These are phyloP conservation scores for Merluccius polli DNA, from an alignment of 2,797 vertebrate genomes.

Conservation along the genomic window DNA sequence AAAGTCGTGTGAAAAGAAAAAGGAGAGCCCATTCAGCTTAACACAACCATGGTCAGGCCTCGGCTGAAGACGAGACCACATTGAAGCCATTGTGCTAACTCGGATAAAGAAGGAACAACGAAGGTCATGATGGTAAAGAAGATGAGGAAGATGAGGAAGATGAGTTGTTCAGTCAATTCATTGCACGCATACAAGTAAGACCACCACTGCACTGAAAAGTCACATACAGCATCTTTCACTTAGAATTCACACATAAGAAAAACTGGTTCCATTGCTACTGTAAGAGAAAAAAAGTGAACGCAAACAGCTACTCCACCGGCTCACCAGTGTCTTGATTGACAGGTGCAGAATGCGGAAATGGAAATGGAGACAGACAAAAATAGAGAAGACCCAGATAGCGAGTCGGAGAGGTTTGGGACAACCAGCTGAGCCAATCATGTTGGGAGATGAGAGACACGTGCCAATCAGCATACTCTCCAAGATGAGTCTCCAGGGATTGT, in stretches of 20 bases:
- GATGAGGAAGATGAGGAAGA: too few species aligned
- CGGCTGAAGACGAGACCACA: background rate
- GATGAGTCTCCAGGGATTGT: background rate
- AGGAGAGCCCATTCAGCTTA: background rate
- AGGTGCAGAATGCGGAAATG: constrained; percentile 32
- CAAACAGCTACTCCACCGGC: background rate
- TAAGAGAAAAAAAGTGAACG: background rate
- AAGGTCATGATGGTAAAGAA: background rate
- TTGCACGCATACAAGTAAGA: background rate
- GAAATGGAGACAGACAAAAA: constrained; percentile 27
- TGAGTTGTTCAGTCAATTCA: background rate
- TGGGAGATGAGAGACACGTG: constrained; percentile 5
- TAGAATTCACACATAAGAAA: constrained; percentile 8
- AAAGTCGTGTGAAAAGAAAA: too few species aligned
- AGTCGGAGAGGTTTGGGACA: constrained; percentile 21
- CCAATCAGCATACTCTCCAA: background rate
- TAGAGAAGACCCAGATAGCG: constrained; percentile 38
- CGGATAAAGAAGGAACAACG: background rate
- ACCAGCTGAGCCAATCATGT: background rate
- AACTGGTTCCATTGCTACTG: background rate
- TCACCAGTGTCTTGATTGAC: constrained; percentile 22
- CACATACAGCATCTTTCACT: background rate
- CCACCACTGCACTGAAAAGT: background rate
- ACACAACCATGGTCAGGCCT: too few species aligned
- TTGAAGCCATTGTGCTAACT: background rate